Base-by-base conservation (phyloP, 2,113 vertebrate species). In the Cheirogaleus medius region DNA sequence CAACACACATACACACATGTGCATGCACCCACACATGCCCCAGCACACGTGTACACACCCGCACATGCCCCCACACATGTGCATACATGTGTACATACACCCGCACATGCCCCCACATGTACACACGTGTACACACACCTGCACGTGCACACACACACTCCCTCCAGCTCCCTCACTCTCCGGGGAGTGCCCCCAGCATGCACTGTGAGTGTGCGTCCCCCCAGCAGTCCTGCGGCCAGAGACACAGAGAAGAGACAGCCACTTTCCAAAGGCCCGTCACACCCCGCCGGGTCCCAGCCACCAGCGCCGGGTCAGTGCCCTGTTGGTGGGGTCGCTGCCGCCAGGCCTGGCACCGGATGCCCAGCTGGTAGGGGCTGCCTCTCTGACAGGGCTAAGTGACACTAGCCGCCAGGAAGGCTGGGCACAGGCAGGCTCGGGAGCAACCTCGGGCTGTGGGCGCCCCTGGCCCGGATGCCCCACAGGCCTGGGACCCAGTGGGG, bases 181-280 rank as follows among this genome's bases (percentile, higher is more conserved):
- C n/a, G 9, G 47, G 39, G 4, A 15, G 27, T 0, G 0, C 3
- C n/a, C 27, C 42, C 14, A 25, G 4, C 3, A 3, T 3, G 44
- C 8, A 1, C 71, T 69, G 11, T 14, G 32, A 2, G 4, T 3
- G 12, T 0, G 2, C 29, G 5, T 25, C 66, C 69, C 42, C 3
- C 68, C 8, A 21, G 3, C 14, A 12, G n/a, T 18, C 29, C 52
- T 37, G 3, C 32, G 66, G 27, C 32, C 1, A 3, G 12, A 18
- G 58, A 10, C 39, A 60, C 58, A 29, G 25, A 21, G 23, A 2
- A n/a, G 18, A 29, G 42, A n/a, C 29, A 25, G 4, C 32, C 34
- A 2, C 68, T 18, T 44, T 52, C 14, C n/a, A 49, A 25, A 42
- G 44, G 27, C 1, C 23, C 0, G 0, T 12, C 60, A 27, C 37